phyloP scores from a whole-genome alignment of 2,888 invertebrate species.

The Agrenia bidenticulata region DNA sequence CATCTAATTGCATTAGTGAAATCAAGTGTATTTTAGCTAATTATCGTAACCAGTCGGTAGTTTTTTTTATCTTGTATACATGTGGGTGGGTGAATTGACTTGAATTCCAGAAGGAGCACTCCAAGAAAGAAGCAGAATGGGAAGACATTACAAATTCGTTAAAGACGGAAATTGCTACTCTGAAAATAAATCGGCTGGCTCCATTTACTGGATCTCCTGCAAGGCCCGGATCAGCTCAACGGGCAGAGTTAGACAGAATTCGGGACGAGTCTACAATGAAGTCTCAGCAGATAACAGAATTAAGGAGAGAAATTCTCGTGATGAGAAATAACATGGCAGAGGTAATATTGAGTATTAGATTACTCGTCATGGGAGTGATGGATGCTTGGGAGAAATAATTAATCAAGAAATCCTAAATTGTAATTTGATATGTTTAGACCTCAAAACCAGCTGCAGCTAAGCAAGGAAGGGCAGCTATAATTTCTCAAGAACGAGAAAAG shows the following conservation, averaged over 20 bases:
- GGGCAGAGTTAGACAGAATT: conserved; percentile 37
- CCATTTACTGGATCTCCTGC: conserved; percentile 11
- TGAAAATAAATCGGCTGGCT: conserved; percentile 43
- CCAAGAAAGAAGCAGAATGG: conserved; percentile 22
- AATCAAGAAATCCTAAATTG: no score
- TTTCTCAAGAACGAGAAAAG: conserved; percentile 44
- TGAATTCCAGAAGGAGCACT: background rate
- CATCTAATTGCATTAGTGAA: no score
- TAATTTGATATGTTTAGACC: background rate
- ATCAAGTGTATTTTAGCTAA: no score
- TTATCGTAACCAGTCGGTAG: no score
- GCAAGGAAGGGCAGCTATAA: background rate
- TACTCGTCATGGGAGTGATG: no score
- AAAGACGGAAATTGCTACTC: conserved; percentile 45
- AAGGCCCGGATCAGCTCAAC: conserved; percentile 17
- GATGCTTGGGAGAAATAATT: no score
- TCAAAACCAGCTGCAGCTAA: background rate
- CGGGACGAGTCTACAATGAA: conserved; percentile 38
- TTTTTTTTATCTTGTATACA: no score
- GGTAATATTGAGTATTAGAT: conserved; percentile 19
- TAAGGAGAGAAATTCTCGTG: conserved; percentile 39
- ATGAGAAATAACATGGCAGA: conserved; percentile 35
- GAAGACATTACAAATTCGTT: conserved; percentile 38
- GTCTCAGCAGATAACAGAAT: conserved; percentile 36
- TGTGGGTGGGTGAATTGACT: no score